Base-by-base conservation (phyloP, 1,140 invertebrate genomes). In the Probaryconus sp. region DNA sequence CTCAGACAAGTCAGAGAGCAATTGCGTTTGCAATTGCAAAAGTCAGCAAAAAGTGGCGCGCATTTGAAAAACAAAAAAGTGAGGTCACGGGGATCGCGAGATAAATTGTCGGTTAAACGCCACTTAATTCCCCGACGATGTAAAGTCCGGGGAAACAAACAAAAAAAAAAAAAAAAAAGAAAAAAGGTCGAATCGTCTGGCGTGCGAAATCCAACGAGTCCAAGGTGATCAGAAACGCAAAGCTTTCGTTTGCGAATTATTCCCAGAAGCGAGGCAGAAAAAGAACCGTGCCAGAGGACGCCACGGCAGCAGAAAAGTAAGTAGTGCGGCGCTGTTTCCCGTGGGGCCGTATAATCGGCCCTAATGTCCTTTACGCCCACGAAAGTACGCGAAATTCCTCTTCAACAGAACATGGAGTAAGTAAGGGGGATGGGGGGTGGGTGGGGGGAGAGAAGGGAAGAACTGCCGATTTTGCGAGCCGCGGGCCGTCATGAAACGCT, bases 331-430 rank as follows among this genome's bases (percentile, higher is more conserved):
- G 61, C 45, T 67, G 26, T 70, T 60, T 38, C 61, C 73, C 65
- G 45, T 55, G 47, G 65, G 65, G 65, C 38, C 47, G 37, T 60
- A 61, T 72, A 72, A 77, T 77, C 63, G 68, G 51, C 58, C 58
- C 53, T 73, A 72, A 77, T 69, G 75, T 77, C 75, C 65, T 65
- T 58, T 61, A 72, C 68, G 69, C 74, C 74, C 74, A 68, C 74
- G 63, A 10, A 33, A 51, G 61, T 70, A 45, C 53, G 60, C 55
- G 60, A 64, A 65, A 69, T 68, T 64, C 63, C 71, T 33, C 33
- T 51, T 61, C 58, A 48, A 43, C 42, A 37, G 31, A n/a, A n/a
- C n/a, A n/a, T n/a, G n/a, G n/a, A n/a, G n/a, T n/a, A n/a, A n/a
- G n/a, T n/a, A n/a, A n/a, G n/a, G n/a, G n/a, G n/a, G n/a, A n/a